Evolutionary conservation across 2,113 vertebrate species (phyloP), one percentile per base, ranked within the genome.

Genomic region (Oceanites oceanicus): DNA sequence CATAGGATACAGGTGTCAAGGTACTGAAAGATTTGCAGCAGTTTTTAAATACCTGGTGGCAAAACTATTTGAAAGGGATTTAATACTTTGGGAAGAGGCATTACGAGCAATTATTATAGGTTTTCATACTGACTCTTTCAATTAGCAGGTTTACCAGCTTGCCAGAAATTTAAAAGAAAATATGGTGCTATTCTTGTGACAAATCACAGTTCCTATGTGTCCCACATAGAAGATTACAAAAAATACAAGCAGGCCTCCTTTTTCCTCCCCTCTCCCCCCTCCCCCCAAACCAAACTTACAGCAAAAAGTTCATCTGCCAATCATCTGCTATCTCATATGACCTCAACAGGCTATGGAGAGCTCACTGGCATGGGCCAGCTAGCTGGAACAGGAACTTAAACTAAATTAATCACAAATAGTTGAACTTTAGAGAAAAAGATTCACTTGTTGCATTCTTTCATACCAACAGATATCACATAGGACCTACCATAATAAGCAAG

Each of bases 201-300:
- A 6, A 10, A 10, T 8, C 18, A 47, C 15, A 55, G 5, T 30
- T 20, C 8, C 10, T 34, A 12, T 12, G 6, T 34, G 22, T 52
- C 15, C n/a, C 47, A 2, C 1, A 0, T 17, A 65, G 18, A 79
- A 34, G 6, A 32, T 65, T 45, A 8, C 42, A 45, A 25, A 77
- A 62, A 23, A 73, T 9, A 53, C 8, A 76, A 7, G 18, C 49
- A 94, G 34, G 40, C 4, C 15, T 56, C 12, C 5, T 32, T 74
- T 71, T n/a, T 62, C 21, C 7, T 9, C 3, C 7, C 10, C 10
- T 6, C 7, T 0, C 23, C 15, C 18, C 23, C 6, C 7, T 0
- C 23, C 15, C 18, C 23, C 6, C 6, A 34, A 59, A 56, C 4
- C 4, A 79, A 23, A 55, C 52, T 70, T 45, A 40, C 15, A 75